These are phyloP conservation scores for Alexandromys oeconomus DNA, from an alignment of 2,797 vertebrate species.

Conservation along the genomic window DNA sequence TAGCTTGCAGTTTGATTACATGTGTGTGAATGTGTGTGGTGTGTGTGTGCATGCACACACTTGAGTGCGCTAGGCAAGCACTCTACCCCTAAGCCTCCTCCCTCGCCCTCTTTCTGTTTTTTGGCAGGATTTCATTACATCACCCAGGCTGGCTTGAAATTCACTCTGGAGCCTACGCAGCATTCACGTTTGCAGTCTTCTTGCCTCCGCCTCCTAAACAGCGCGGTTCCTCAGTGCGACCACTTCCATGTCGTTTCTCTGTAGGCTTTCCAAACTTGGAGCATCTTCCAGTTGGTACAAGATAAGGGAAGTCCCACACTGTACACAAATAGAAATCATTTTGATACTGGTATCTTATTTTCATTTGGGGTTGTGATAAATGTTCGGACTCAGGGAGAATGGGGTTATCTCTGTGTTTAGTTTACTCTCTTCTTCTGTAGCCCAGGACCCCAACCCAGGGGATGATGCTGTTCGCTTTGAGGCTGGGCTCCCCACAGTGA, in stretches of 20 bases:
- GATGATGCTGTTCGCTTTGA: neutral
- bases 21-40: neutral
- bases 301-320: neutral
- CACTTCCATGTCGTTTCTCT: neutral
- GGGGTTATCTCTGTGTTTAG: neutral
- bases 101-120: neutral
- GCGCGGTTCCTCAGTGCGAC: neutral
- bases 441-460: neutral
- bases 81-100: neutral
- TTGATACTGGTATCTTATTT: neutral
- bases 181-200: neutral
- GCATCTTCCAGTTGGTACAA: neutral
- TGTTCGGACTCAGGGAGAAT: neutral
- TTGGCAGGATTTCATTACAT: neutral
- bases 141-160: neutral
- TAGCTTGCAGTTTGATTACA: conserved; percentile 36
- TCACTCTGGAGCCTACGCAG: neutral
- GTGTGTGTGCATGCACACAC: neutral
- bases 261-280: neutral
- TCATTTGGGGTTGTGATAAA: neutral
- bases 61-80: too few relatives aligned
- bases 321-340: neutral
- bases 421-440: neutral
- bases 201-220: neutral
- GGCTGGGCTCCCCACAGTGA: neutral